phyloP scores from a whole-genome alignment of 1,140 invertebrate genomes.

The Dendrolimus kikuchii region DNA sequence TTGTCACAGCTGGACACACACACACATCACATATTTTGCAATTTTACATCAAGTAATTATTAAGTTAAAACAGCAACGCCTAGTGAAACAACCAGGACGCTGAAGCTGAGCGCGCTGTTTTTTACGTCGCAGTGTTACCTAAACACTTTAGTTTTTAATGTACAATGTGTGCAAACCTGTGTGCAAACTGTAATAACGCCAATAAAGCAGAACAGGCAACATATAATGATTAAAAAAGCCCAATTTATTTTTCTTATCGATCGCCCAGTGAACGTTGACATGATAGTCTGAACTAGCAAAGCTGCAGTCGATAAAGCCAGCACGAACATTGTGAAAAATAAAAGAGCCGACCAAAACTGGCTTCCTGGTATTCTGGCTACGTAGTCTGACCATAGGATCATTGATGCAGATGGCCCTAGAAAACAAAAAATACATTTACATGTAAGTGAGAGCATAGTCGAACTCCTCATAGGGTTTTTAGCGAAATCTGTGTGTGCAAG shows the following conservation, averaged over 20 bases:
- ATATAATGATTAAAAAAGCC: slow-evolving; percentile 44
- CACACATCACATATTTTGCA: too few species aligned
- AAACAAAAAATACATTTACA: slow-evolving; percentile 1
- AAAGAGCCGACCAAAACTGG: slow-evolving; percentile 53
- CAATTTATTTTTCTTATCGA: slow-evolving; percentile 46
- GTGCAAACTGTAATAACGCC: slow-evolving; percentile 51
- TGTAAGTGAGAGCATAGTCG: background rate
- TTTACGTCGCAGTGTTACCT: too few species aligned
- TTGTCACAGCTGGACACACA: too few species aligned
- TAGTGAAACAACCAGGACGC: too few species aligned
- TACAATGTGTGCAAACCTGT: slow-evolving; percentile 25
- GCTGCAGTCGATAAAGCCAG: slow-evolving; percentile 39
- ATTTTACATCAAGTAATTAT: too few species aligned
- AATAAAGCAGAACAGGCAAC: slow-evolving; percentile 40
- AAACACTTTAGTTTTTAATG: background rate
- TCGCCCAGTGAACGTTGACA: slow-evolving; percentile 46
- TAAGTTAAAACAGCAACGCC: too few species aligned
- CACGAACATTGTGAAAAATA: slow-evolving; percentile 53
- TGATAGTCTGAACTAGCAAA: slow-evolving; percentile 48
- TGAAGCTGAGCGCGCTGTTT: too few species aligned
- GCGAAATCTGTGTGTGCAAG: too few species aligned
- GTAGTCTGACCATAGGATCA: slow-evolving; percentile 53
- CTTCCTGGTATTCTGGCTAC: slow-evolving; percentile 48
- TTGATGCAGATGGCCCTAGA: slow-evolving; percentile 42
- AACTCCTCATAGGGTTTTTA: too few species aligned